Base-by-base conservation (phyloP, 2,888 invertebrate species). In the Idaea biselata region DNA sequence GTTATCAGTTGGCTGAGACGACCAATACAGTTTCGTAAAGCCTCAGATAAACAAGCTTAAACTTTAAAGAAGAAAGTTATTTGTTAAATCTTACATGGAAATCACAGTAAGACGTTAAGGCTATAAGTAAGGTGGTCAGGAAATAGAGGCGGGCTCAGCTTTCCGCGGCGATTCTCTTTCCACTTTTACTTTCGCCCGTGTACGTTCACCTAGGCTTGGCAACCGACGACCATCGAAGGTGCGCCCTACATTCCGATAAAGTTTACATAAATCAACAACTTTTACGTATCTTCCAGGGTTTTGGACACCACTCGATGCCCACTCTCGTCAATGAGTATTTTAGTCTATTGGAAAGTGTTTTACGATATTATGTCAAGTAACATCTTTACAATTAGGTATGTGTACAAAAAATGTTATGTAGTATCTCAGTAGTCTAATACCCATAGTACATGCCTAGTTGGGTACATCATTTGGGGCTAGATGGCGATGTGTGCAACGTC, bases 141-240 rank as follows among this genome's bases (percentile, higher is more conserved):
- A 85, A 86, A 82, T 78, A 74, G 75, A 67, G 65, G 67, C 73
- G 72, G 74, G 44, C 44, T 14, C 77, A 76, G 80, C 81, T 82
- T 80, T 83, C 82, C 78, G 82, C 70, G 77, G 64, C 67, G 70
- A 79, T 76, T 72, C 78, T 73, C 73, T 73, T 75, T 73, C 79
- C 83, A 88, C 89, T 89, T 89, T 90, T 89, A 89, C 89, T 90
- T 90, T 89, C 88, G 81, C 86, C 77, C 72, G 68, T 77, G 87
- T 84, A 80, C 89, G 76, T 88, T 89, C 88, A 88, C 89, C 88
- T 85, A 55, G 17, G 55, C 55, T 69, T 76, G 64, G 73, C 73
- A 76, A 72, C 64, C 67, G 66, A 71, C 78, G 67, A 73, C 80
- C 78, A 71, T 71, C 74, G 75, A 79, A 81, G 75, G 73, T 72